Base-by-base conservation (phyloP, 2,113 vertebrate genomes). In the Rhinoptilus africanus region DNA sequence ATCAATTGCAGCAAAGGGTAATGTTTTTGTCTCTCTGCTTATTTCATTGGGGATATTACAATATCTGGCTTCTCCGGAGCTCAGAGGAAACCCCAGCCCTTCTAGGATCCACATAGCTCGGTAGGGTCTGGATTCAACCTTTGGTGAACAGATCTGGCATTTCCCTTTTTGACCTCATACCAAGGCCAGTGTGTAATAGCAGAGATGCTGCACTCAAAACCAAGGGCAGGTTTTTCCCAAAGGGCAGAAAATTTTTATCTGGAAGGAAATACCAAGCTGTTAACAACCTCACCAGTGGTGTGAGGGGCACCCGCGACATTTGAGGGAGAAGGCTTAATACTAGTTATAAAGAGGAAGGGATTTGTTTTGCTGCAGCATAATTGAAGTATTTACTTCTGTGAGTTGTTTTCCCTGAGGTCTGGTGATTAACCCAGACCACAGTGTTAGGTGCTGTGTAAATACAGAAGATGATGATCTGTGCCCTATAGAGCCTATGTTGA, bases 211-310 rank as follows among this genome's bases (percentile, higher is more conserved):
- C 21, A 41, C 37, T 85, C 3, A 22, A 91, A 94, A 90, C 85
- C 17, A 27, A 47, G 17, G 28, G 34, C 53, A 85, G 66, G 37
- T 80, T 94, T 92, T 95, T 92, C 63, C 95, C 88, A 95, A 94
- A 93, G 90, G 80, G 86, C 80, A 94, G n/a, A 86, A 86, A 51
- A 50, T 22, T 72, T 93, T 59, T 62, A 30, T 83, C 59, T 95
- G 34, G 48, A 92, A 94, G 79, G 39, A 85, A 91, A 34, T 82
- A 8, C 22, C 77, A 68, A 71, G n/a, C 72, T 3, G 35, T 68
- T 76, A 39, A 48, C 34, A 90, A 71, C 79, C 43, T 82, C 82
- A 57, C 60, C 8, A 68, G 68, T 4, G 3, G 41, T 82, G 47
- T 2, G 15, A 57, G 39, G 51, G 67, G 26, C 37, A 64, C 69